A percentile compares a stretch with the other conserved stretches of the same genome.
Conservation (phyloP, 64 coral and sea anemone genomes). For the Trachythela sp. region DNA sequence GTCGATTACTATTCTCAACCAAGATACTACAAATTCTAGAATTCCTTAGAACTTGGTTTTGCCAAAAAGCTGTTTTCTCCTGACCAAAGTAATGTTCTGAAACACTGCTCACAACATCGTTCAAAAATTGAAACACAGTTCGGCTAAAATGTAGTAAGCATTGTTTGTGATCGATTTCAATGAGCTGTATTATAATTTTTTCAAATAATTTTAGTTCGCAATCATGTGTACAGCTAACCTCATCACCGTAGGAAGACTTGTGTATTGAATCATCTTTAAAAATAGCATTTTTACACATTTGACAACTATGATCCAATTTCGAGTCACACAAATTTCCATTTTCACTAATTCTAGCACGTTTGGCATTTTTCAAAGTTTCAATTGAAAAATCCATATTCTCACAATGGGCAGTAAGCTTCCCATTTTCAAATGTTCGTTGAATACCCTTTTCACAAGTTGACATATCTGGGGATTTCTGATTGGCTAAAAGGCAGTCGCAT, state of each 20-base stretch:
- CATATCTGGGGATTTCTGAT: not conserved
- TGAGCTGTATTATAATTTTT: not conserved
- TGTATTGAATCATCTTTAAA: no score
- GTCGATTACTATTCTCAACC: not conserved
- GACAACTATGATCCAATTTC: no score
- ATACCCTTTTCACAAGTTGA: not conserved
- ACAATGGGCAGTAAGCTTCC: not conserved
- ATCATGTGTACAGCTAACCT: not conserved
- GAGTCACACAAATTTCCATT: no score
- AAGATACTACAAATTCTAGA: not conserved
- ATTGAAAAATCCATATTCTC: not conserved
- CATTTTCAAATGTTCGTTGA: not conserved
- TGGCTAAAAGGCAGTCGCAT: not conserved
- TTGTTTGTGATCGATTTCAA: not conserved
- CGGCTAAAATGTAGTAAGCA: not conserved
- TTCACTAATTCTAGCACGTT: not conserved
- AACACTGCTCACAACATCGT: not conserved
- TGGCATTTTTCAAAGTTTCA: not conserved
- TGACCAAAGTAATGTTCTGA: not conserved
- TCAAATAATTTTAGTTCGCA: not conserved
- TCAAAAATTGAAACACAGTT: not conserved
- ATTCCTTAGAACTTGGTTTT: not conserved
- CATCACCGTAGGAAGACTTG: no score
- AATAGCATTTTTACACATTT: no score
- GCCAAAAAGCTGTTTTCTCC: not conserved